Conservation (phyloP, 2,888 invertebrate species). For the Tribolium freemani region DNA sequence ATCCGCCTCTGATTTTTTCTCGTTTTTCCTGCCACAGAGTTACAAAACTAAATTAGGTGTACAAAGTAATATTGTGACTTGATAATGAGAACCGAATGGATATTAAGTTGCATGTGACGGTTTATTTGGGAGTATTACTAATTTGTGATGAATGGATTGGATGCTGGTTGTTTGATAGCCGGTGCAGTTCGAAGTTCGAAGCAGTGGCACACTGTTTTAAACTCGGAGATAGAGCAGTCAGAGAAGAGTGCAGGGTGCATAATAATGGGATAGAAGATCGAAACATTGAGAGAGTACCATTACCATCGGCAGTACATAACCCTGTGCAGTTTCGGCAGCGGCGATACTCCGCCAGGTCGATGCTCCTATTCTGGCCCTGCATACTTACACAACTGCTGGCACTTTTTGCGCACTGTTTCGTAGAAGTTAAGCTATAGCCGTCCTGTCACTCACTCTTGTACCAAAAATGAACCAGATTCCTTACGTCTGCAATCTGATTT, state of each 20-base stretch:
- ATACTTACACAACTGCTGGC: constrained; percentile 61
- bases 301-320: constrained; percentile 32
- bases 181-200: neutral
- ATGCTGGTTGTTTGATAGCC: constrained; percentile 10
- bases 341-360: constrained; percentile 58
- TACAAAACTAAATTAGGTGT: no score
- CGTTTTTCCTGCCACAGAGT: no score
- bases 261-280: constrained; percentile 29
- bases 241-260: constrained; percentile 39
- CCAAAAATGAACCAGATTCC: constrained; percentile 60
- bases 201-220: no score
- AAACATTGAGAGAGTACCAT: constrained; percentile 31
- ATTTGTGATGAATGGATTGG: constrained; percentile 35
- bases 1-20: no score
- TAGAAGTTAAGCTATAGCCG: constrained; percentile 60
- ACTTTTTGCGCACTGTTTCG: constrained; percentile 62
- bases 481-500: constrained; percentile 50
- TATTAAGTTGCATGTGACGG: neutral
- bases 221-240: no score
- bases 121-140: constrained; percentile 12
- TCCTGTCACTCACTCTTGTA: constrained; percentile 60
- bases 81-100: no score
- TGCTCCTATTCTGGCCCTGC: constrained; percentile 61
- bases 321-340: constrained; percentile 52
- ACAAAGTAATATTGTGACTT: no score